Base-by-base conservation (phyloP, 2,888 invertebrate species). In the Andrena bucephala region DNA sequence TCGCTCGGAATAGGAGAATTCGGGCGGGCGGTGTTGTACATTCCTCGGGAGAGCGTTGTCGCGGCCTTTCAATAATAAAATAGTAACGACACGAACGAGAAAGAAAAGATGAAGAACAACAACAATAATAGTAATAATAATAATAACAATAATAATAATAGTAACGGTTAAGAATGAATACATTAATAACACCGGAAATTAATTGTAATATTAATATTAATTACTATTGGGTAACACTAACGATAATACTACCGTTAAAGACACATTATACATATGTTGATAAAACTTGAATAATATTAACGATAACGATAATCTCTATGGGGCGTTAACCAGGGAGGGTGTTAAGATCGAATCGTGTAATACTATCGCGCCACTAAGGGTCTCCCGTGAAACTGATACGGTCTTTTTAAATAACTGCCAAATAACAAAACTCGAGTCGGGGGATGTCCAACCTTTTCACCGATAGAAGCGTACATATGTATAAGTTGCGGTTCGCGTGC, bases 391-490 rank as follows among this genome's bases (percentile, higher is more conserved):
- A 77, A 81, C 81, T 78, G 84, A 89, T 77, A 91, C 89, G 90
- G 88, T 90, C 89, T 90, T 42, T 42, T 90, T 84, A 86, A 85
- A 90, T 89, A 90, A 92, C 92, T 92, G 92, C 92, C 92, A 92
- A 90, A 89, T 81, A 81, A 79, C 52, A 52, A 77, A 83, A 68
- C 77, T 81, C 62, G 85, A 90, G 89, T 85, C 88, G 82, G 87
- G 42, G 87, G 89, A 83, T 84, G 86, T 81, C 90, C 87, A 81
- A 86, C 76, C 72, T 29, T 84, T 78, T 75, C 48, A 80, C 71
- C 71, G 66, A 60, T 77, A 67, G 69, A 69, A 57, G 70, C 67
- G 77, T 27, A 20, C 24, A 13, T 8, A 10, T 16, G 42, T 16
- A 42, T 42, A 42, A 2, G 16, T 42, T 16, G 63, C 54, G 31